Evolutionary conservation across 2,113 vertebrate species (phyloP).

Genomic region (Ciconia maguari): DNA sequence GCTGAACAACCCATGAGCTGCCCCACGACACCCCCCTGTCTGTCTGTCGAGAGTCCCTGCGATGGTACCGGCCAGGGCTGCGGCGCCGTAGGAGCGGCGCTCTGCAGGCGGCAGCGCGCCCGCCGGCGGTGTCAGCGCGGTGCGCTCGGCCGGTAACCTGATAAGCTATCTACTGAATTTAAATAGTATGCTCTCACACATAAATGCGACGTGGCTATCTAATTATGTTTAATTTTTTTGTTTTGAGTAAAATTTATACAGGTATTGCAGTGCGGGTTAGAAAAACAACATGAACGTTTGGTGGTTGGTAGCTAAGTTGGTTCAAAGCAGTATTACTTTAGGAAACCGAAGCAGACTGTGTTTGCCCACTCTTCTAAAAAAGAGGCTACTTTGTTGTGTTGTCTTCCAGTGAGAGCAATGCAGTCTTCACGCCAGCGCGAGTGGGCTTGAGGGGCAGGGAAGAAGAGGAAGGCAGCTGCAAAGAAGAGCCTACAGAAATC

Average conservation of each 20-base stretch:
- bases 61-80: neutral
- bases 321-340: neutral
- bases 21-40: fast-evolving
- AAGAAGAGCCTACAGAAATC: neutral
- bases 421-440: fast-evolving
- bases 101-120: fast-evolving
- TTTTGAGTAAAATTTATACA: neutral
- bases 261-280: neutral
- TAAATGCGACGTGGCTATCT: fast-evolving
- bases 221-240: neutral
- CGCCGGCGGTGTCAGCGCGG: fast-evolving
- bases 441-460: too few relatives aligned
- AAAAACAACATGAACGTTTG: neutral
- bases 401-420: too few relatives aligned
- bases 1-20: fast-evolving
- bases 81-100: fast-evolving
- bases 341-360: too few relatives aligned
- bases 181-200: fast-evolving
- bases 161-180: fast-evolving
- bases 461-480: too few relatives aligned
- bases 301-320: neutral
- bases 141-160: fast-evolving
- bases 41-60: fast-evolving
- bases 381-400: fast-evolving
- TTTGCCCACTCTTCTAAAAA: neutral